Base-by-base conservation (phyloP, 2,888 invertebrate genomes). In the Calliopum simillimum region DNA sequence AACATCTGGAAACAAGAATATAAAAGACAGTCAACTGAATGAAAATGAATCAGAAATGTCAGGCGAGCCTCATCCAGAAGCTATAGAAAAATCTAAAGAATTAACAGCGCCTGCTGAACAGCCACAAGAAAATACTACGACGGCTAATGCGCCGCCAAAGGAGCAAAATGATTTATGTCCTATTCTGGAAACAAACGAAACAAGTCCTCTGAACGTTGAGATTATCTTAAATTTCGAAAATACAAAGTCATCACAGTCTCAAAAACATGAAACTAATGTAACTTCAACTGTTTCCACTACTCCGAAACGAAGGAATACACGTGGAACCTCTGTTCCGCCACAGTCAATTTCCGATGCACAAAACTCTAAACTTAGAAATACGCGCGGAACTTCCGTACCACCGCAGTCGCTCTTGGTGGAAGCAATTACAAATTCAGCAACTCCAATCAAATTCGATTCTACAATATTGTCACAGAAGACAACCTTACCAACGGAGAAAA, bases 391-490 rank as follows among this genome's bases (percentile, higher is more conserved):
- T 3, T 63, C 68, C 4, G 8, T 41, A 51, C 58, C 43, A 8
- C 23, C 13, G 1, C 68, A 69, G 63, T 55, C 72, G 47, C 69
- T 74, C 2, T 11, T 53, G 16, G 23, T 53, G 53, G 53, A 53
- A 53, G 53, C 19, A 19, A 21, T 53, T 33, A 33, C 3, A 8
- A 33, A 3, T 33, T 33, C 8, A 33, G 33, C 33, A 33, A 33
- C 33, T 6, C 33, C 33, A 2, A n/a, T n/a, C n/a, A n/a, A n/a
- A n/a, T n/a, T n/a, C n/a, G n/a, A n/a, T n/a, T n/a, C n/a, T n/a
- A n/a, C n/a, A n/a, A n/a, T n/a, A n/a, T n/a, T 14, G 19, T 21
- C 21, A 3, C 53, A 53, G 53, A 53, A 53, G 53, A 53, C 4
- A 53, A 51, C 16, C 21, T 25, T 14, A 2, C 3, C 25, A 55